Base-by-base conservation (phyloP, 2,797 vertebrate genomes). In the Micromesistius poutassou region DNA sequence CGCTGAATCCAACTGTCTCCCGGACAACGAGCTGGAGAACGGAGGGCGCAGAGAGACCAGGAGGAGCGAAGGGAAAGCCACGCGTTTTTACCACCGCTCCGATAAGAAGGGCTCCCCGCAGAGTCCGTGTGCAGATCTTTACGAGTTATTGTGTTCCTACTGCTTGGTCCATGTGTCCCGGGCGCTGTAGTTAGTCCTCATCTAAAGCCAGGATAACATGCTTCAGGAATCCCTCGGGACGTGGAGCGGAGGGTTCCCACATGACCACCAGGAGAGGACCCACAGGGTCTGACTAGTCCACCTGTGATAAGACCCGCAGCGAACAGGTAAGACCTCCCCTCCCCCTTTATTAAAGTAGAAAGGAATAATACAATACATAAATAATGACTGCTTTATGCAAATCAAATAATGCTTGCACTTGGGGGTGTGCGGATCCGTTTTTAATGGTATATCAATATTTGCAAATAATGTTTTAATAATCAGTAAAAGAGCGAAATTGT, bases 1-100 rank as follows among this genome's bases (percentile, higher is more conserved):
- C 89, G 90, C 90, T 91, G 84, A 90, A 90, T 90, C 88, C 90
- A 88, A 90, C 90, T 90, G 92, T 93, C 92, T 87, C 92, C 91
- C 89, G 90, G 91, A 93, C 93, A 92, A 93, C 92, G 81, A 88
- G 91, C 85, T 89, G 87, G n/a, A 74, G 73, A 74, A 38, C 19
- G 79, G 84, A 85, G 84, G 77, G 75, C 80, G 86, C 83, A 81
- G 84, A 84, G 72, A 84, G 82, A 25, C 46, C 10, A 68, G 62
- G 25, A n/a, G 25, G 62, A 68, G 55, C 8, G 33, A 89, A 77
- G 79, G 78, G 79, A 86, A 84, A 89, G 87, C 82, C 83, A 86
- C 77, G 87, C 77, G 82, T 84, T 79, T 86, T 88, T 78, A 5
- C 4, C 87, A 84, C 84, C 86, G 55, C 79, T 84, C 81, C 81